Base-by-base conservation (phyloP, 2,888 invertebrate species). In the Eupithecia vulgata region DNA sequence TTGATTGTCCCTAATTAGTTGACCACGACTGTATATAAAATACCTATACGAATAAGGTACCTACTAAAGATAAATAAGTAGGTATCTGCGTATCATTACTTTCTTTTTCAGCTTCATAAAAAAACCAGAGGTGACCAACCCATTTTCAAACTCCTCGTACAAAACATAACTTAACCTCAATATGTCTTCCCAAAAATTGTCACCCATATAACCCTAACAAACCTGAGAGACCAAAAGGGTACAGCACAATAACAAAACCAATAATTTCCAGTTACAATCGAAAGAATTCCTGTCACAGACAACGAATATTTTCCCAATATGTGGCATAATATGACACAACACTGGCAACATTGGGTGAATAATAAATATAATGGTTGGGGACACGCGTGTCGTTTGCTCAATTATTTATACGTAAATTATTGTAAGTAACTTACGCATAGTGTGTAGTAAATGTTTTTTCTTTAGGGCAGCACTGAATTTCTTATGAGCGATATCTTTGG, bases 401-500 rank as follows among this genome's bases (percentile, higher is more conserved):
- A 93, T 93, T 93, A 93, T 93, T 93, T 92, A 93, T 87, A 87
- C 86, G 85, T 86, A 92, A 91, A 93, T 92, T 92, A 92, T 78
- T 91, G 88, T 87, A 88, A 90, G 91, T 90, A 86, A 85, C 88
- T 83, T 83, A 84, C 81, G 81, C 84, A 80, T 86, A 84, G 84
- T 78, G 67, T 40, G 73, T 75, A 73, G 74, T 74, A 67, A 70
- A 71, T 61, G 35, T 70, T 71, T 70, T 70, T 64, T 74, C 66
- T 76, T 67, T 71, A 21, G 67, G 67, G 70, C 65, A 73, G 13
- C 74, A 42, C 59, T 70, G 68, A 64, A 75, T 61, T 69, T 69
- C 68, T 69, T 64, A 72, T 70, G 25, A n/a, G n/a, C n/a, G n/a
- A n/a, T n/a, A n/a, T n/a, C n/a, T n/a, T n/a, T n/a, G n/a, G n/a